phyloP scores from a whole-genome alignment of 2,113 vertebrate species.

The Electrona antarctica region DNA sequence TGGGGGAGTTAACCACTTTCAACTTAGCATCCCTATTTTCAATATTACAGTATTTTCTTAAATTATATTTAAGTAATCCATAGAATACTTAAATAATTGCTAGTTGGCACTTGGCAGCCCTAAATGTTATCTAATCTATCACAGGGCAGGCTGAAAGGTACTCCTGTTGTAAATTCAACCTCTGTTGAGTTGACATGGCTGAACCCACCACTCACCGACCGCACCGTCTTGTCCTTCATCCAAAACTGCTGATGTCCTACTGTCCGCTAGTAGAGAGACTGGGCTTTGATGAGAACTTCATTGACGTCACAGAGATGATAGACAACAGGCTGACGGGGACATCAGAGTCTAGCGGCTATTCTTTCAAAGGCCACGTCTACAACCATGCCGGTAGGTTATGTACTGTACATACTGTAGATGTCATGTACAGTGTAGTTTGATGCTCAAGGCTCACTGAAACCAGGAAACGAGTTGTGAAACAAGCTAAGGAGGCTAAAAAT shows the following conservation, averaged over 20 bases:
- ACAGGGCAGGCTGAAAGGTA: too few species aligned
- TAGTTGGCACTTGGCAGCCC: too few species aligned
- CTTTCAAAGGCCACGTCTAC: slow-evolving; percentile 84
- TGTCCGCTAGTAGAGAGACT: slow-evolving; percentile 88
- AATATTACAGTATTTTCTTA: too few species aligned
- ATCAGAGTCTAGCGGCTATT: slow-evolving; percentile 27
- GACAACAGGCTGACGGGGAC: slow-evolving; percentile 73
- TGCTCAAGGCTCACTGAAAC: slow-evolving; percentile 45
- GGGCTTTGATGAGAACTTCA: slow-evolving; percentile 92
- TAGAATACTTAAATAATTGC: too few species aligned
- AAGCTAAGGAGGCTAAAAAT: slow-evolving; percentile 9
- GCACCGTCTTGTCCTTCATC: slow-evolving; percentile 29
- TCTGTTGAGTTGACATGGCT: too few species aligned
- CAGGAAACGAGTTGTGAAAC: slow-evolving; percentile 44
- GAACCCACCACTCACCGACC: not conserved
- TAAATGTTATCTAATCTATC: too few species aligned
- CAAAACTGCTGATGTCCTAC: slow-evolving; percentile 87
- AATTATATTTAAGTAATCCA: too few species aligned
- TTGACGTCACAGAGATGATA: slow-evolving; percentile 87
- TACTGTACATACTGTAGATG: not conserved
- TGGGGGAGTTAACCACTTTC: too few species aligned
- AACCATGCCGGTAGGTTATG: slow-evolving; percentile 75
- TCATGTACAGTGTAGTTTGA: not conserved
- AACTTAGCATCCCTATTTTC: too few species aligned
- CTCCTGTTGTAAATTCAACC: too few species aligned